Conservation (phyloP, 2,797 vertebrate genomes). For the Sphenodon punctatus region DNA sequence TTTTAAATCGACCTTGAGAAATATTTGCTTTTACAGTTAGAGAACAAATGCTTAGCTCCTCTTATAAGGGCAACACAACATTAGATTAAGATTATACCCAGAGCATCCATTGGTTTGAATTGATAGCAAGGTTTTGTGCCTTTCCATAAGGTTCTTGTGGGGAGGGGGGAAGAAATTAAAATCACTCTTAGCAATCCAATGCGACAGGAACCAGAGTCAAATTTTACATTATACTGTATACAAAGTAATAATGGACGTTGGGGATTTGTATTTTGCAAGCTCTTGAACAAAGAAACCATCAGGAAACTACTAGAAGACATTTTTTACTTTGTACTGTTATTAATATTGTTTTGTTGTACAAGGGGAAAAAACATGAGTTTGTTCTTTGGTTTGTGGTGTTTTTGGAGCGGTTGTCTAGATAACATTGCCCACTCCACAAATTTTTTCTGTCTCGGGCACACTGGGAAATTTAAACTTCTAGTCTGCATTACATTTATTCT, state of each 20-base stretch:
- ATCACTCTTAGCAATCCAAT: neutral
- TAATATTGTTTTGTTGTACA: neutral
- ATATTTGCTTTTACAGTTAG: neutral
- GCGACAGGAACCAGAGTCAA: neutral
- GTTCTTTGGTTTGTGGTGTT: neutral
- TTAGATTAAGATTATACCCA: neutral
- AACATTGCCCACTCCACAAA: neutral
- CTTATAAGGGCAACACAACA: neutral
- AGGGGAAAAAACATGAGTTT: neutral
- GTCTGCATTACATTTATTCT: neutral
- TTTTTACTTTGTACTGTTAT: neutral
- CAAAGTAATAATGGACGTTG: neutral
- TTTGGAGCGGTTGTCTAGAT: neutral
- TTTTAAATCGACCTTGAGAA: neutral
- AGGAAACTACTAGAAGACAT: neutral
- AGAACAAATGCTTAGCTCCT: too few species aligned
- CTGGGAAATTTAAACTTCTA: neutral
- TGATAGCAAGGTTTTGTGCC: neutral
- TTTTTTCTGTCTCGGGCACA: neutral
- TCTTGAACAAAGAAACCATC: neutral
- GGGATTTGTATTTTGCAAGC: neutral
- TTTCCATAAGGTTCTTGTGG: neutral
- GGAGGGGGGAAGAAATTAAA: too few species aligned
- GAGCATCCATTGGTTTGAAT: neutral
- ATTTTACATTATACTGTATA: neutral